Evolutionary conservation across 2,888 invertebrate species (phyloP), one percentile per base, ranked within the genome.

Genomic region (Mamestra brassicae): DNA sequence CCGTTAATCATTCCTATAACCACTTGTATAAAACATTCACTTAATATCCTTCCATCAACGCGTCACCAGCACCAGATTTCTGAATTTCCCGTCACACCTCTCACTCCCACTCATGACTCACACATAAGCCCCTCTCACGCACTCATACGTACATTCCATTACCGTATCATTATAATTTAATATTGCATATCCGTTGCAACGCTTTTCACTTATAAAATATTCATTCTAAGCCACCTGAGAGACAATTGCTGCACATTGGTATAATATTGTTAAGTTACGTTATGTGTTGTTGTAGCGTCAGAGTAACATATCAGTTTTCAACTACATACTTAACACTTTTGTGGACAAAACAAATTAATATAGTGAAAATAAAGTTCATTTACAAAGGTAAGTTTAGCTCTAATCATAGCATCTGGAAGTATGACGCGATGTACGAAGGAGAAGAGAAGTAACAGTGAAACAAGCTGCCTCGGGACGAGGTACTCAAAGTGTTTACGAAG

Each of bases 181-280:
- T 78, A 82, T 81, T 72, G 78, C 76, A 82, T 69, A 74, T 75
- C 71, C 65, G 76, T 83, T 76, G 79, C 80, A 83, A 84, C 72
- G 78, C 84, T 88, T 92, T 92, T 91, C 89, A 83, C 90, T 91
- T 77, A 89, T 91, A 83, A 86, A 91, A 90, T 92, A 92, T 92
- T 91, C 86, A 91, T 89, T 81, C 61, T 26, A 65, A 64, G 52
- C 69, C 80, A 76, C 75, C 6, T 66, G 78, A 80, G 85, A 85
- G 76, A 81, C 47, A 55, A 64, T 72, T 4, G 60, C 54, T 66
- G 26, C 62, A 47, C 26, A 26, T 26, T 13, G 62, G 0, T 61
- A 3, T 60, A 45, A 8, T 55, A 76, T 13, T 52, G 13, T 71
- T 74, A 85, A 63, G 50, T 63, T 73, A 79, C 71, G 75, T 70